Evolutionary conservation across 2,113 vertebrate species (phyloP).

Genomic region (Prochilodus magdalenae): DNA sequence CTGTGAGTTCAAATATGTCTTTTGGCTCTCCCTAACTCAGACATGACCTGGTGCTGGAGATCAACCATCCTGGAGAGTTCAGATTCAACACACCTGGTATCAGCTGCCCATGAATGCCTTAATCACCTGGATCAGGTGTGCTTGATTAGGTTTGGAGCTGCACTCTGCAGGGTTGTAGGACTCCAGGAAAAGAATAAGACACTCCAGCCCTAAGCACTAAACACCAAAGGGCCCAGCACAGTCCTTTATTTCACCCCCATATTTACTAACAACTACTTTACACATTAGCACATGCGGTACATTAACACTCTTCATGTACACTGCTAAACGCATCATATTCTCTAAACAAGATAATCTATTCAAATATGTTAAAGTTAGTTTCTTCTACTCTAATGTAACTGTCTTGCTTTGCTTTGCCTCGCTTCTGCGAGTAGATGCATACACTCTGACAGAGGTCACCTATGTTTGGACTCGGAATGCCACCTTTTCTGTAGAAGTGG

Average conservation of each 20-base stretch:
- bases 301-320: background rate
- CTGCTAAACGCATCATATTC: background rate
- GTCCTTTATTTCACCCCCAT: background rate
- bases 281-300: background rate
- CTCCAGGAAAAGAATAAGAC: too few relatives aligned
- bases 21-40: background rate
- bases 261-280: background rate
- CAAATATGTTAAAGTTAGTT: background rate
- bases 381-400: background rate
- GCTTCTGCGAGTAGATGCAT: constrained; percentile 82
- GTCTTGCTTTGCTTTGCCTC: background rate
- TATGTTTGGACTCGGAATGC: constrained; percentile 94
- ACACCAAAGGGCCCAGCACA: background rate
- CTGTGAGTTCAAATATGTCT: constrained; percentile 80
- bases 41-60: too few relatives aligned
- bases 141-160: too few relatives aligned
- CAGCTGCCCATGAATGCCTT: too few relatives aligned
- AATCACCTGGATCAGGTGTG: too few relatives aligned
- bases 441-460: constrained; percentile 92
- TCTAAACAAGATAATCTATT: background rate
- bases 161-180: too few relatives aligned
- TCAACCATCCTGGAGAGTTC: too few relatives aligned
- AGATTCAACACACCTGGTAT: too few relatives aligned
- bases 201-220: background rate
- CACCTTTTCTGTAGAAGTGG: constrained; percentile 91